phyloP scores from a whole-genome alignment of 30 jellyfish, hydroid and myxozoan genomes.

The Aurelia sp. region DNA sequence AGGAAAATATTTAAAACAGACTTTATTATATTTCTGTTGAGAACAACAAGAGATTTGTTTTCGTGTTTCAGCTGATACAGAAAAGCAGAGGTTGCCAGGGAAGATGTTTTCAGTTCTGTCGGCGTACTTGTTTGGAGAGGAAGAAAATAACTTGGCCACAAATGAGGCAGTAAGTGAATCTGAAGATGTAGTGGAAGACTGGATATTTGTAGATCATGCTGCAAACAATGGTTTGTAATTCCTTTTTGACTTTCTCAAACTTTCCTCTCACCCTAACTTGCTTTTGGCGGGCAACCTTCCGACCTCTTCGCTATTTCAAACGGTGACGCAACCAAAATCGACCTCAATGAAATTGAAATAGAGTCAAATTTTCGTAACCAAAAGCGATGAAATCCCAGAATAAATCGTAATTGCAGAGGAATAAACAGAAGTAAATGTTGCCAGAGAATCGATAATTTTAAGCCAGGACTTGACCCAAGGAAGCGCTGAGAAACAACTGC shows the following conservation, averaged over 20 bases:
- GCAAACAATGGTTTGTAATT: conserved; percentile 16
- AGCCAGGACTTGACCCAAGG: too few relatives aligned
- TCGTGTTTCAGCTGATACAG: background rate
- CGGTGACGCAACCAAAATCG: conserved; percentile 14
- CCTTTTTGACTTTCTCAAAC: background rate
- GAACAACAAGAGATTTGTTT: too few relatives aligned
- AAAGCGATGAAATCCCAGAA: too few relatives aligned
- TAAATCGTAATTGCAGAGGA: too few relatives aligned
- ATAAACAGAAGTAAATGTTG: too few relatives aligned
- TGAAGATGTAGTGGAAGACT: conserved; percentile 73
- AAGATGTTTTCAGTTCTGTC: conserved; percentile 91
- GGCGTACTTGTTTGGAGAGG: conserved; percentile 90
- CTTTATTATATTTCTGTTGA: too few relatives aligned
- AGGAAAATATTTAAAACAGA: too few relatives aligned
- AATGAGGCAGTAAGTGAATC: conserved; percentile 35
- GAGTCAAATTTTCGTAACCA: too few relatives aligned
- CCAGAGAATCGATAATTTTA: too few relatives aligned
- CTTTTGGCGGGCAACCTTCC: background rate
- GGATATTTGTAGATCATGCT: conserved; percentile 77
- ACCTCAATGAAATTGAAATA: too few relatives aligned
- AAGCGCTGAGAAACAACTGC: too few relatives aligned
- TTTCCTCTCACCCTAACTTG: background rate
- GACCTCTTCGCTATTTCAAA: background rate
- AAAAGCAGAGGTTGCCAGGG: background rate
- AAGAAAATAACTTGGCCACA: conserved; percentile 32